Evolutionary conservation across 2,888 invertebrate species (phyloP).

Genomic region (Sicus ferrugineus): DNA sequence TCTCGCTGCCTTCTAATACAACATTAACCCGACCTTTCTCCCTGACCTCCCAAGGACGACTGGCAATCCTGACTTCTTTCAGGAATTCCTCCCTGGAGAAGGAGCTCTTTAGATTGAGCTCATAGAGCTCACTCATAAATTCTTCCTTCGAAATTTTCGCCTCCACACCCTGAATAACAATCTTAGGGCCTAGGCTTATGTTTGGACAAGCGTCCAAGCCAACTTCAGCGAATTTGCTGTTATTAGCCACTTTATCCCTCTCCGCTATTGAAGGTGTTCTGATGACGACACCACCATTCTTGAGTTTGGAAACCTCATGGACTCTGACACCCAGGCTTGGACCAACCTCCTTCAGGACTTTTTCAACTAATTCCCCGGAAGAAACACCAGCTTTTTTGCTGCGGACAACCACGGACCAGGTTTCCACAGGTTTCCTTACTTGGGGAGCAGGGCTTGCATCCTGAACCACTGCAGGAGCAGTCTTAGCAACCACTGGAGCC

Average conservation of each 20-base stretch:
- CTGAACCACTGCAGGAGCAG: no score
- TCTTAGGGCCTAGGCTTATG: conserved; percentile 16
- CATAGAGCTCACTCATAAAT: no score
- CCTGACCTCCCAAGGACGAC: no score
- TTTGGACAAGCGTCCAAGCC: conserved; percentile 12
- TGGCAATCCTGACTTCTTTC: no score
- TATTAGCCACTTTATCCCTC: conserved; percentile 28
- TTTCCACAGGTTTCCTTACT: conserved; percentile 17
- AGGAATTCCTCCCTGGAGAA: no score
- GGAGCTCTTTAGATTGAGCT: no score
- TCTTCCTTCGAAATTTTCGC: no score
- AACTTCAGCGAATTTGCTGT: conserved; percentile 33
- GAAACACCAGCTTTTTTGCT: neutral
- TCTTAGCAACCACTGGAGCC: no score
- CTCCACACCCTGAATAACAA: conserved; percentile 32
- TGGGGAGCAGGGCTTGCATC: no score
- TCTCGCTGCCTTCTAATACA: no score
- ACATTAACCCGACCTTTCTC: no score
- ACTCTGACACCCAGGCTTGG: conserved; percentile 22
- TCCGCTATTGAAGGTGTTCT: conserved; percentile 38
- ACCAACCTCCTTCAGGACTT: conserved; percentile 23
- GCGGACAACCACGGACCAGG: conserved; percentile 12
- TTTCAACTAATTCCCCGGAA: conserved; percentile 8
- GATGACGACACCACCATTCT: conserved; percentile 36
- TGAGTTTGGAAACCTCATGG: conserved; percentile 5